Conservation (phyloP, 2,888 invertebrate species). For the Pilophorus perplexus region DNA sequence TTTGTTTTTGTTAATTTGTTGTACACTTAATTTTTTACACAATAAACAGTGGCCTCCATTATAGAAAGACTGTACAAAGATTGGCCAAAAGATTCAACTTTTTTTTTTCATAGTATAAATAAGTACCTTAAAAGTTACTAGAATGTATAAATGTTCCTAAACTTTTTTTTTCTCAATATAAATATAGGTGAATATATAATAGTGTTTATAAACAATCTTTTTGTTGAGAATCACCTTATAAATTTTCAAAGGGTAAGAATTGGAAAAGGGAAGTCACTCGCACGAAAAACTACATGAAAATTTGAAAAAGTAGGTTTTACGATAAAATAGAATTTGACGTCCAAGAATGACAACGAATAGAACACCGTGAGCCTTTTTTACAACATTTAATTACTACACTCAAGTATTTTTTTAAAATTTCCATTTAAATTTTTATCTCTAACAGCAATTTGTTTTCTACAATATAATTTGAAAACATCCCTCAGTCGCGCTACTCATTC, state of each 20-base stretch:
- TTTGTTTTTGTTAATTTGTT: conserved; percentile 27
- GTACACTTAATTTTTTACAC: conserved; percentile 33
- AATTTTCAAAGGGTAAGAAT: conserved; percentile 3
- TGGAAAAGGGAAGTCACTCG: conserved; percentile 6
- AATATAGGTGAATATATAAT: conserved; percentile 29
- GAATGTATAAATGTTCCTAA: conserved; percentile 24
- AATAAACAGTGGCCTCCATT: conserved; percentile 37
- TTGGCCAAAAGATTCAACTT: conserved; percentile 33
- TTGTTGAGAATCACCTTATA: conserved; percentile 31
- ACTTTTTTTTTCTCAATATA: conserved; percentile 30
- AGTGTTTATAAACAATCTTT: conserved; percentile 32
- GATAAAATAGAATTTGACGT: conserved; percentile 47
- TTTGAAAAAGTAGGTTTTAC: conserved; percentile 27
- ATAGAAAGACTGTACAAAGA: conserved; percentile 44
- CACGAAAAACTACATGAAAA: conserved; percentile 24
- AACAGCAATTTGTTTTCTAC: conserved; percentile 32
- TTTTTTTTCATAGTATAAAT: conserved; percentile 25
- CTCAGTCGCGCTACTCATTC: conserved; percentile 30
- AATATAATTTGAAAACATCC: conserved; percentile 26
- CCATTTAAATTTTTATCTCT: conserved; percentile 11
- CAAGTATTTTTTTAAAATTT: conserved; percentile 21
- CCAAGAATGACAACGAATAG: conserved; percentile 42
- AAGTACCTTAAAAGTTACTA: conserved; percentile 31
- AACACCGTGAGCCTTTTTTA: conserved; percentile 46
- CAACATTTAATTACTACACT: conserved; percentile 20